A percentile compares a stretch with the other conserved stretches of the same genome.
Evolutionary conservation across 2,113 vertebrate species (phyloP).

Genomic region (Argyrosomus japonicus): DNA sequence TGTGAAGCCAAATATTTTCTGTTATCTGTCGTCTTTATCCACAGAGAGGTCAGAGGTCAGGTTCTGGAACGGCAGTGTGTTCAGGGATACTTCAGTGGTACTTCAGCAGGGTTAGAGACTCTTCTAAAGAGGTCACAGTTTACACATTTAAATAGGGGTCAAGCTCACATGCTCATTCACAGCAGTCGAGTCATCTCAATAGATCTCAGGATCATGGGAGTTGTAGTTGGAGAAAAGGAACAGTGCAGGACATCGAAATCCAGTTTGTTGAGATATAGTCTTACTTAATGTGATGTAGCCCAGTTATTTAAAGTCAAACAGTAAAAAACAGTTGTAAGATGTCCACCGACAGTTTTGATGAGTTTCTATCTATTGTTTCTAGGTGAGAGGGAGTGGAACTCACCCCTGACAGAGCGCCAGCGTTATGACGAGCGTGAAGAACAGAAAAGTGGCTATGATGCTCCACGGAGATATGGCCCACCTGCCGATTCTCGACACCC

Average conservation of each 20-base stretch:
- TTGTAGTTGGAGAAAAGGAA: not conserved
- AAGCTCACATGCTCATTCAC: not conserved
- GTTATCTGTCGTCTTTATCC: slow-evolving; percentile 19
- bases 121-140: slow-evolving; percentile 31
- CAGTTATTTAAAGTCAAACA: not conserved
- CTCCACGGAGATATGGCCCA: slow-evolving; percentile 84
- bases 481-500: slow-evolving; percentile 48
- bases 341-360: not conserved
- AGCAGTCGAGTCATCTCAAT: not conserved
- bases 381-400: slow-evolving; percentile 79
- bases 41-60: slow-evolving; percentile 53
- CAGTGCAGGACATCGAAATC: not conserved
- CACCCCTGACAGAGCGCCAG: slow-evolving; percentile 74
- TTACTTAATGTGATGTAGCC: not conserved
- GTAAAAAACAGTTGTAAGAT: not conserved
- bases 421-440: slow-evolving; percentile 87
- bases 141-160: slow-evolving; percentile 10
- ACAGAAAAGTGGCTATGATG: slow-evolving; percentile 85
- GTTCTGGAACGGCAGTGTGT: slow-evolving; percentile 30
- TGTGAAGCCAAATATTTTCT: not conserved
- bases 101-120: slow-evolving; percentile 50
- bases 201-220: not conserved
- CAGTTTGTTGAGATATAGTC: not conserved
- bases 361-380: not conserved
- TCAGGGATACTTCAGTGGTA: slow-evolving; percentile 37